Percentiles rank a stretch among this genome's conserved stretches.
These are phyloP conservation scores for Microtus richardsoni DNA, from an alignment of 2,113 vertebrate species.

Conservation along the genomic window DNA sequence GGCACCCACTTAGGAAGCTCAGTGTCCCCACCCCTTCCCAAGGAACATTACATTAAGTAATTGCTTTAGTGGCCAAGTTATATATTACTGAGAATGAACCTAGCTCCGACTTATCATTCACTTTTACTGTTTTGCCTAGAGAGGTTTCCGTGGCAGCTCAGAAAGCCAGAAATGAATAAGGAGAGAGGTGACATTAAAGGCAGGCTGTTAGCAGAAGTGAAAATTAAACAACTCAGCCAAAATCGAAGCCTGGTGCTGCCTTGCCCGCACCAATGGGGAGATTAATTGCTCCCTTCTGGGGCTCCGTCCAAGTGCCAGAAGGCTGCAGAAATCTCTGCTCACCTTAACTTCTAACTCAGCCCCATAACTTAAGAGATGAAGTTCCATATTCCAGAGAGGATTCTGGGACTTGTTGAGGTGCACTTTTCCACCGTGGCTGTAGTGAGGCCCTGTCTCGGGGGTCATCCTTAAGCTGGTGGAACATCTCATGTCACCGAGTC, in stretches of 20 bases:
- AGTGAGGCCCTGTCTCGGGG: not conserved
- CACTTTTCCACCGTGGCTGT: accelerated
- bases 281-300: not conserved
- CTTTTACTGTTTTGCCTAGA: constrained; percentile 75
- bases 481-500: not conserved
- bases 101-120: constrained; percentile 62
- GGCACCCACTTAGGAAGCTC: not conserved
- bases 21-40: not conserved
- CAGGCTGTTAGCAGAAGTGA: constrained; percentile 71
- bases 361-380: not conserved
- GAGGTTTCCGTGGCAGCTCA: constrained; percentile 44
- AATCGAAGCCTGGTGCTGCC: constrained; percentile 52
- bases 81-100: constrained; percentile 65
- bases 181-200: constrained; percentile 70
- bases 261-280: not conserved
- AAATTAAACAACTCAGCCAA: constrained; percentile 71
- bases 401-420: not conserved
- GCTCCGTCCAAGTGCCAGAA: not conserved
- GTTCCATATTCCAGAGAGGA: not conserved
- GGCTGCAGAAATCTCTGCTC: not conserved
- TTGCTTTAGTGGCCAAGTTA: constrained; percentile 68
- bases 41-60: constrained; percentile 67
- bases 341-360: not conserved
- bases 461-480: not conserved
- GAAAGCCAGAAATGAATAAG: constrained; percentile 68